Conservation (phyloP, 2,888 invertebrate genomes). For the Hyalella azteca region DNA sequence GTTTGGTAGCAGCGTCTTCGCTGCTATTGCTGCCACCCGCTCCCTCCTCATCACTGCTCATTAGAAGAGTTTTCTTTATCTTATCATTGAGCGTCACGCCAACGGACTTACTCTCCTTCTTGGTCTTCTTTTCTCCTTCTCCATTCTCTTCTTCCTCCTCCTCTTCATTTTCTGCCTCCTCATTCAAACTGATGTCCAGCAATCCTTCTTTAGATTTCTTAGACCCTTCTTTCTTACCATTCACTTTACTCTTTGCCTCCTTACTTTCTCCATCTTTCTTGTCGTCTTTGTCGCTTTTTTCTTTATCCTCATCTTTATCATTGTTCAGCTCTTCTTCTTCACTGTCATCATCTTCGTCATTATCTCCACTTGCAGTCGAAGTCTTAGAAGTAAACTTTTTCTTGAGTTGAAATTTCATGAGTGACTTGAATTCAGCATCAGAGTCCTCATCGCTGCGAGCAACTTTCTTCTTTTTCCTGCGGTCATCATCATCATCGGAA, state of each 20-base stretch:
- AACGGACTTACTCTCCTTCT: slow-evolving; percentile 44
- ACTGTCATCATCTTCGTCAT: slow-evolving; percentile 26
- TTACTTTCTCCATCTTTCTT: slow-evolving; percentile 15
- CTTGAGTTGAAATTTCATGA: slow-evolving; percentile 1
- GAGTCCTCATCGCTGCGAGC: slow-evolving; percentile 21
- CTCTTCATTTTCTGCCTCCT: slow-evolving; percentile 41
- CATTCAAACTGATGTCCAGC: slow-evolving; percentile 50
- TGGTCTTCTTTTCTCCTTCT: slow-evolving; percentile 36
- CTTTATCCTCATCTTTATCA: slow-evolving; percentile 29
- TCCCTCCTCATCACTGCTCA: slow-evolving; percentile 52
- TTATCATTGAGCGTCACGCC: slow-evolving; percentile 47
- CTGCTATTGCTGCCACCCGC: slow-evolving; percentile 27
- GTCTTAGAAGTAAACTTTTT: background rate
- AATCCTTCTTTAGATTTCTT: slow-evolving; percentile 41
- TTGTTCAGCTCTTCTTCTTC: background rate
- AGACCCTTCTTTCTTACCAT: slow-evolving; percentile 1
- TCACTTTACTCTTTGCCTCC: slow-evolving; percentile 46
- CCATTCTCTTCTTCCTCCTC: background rate
- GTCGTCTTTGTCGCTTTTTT: background rate
- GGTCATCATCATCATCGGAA: background rate
- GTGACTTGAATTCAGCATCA: slow-evolving; percentile 21
- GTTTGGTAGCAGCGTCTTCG: background rate
- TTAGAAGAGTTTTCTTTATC: slow-evolving; percentile 44
- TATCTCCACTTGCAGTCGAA: background rate
- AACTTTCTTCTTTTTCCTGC: background rate